Conservation (phyloP, 2,797 vertebrate genomes). For the Danionella dracula region DNA sequence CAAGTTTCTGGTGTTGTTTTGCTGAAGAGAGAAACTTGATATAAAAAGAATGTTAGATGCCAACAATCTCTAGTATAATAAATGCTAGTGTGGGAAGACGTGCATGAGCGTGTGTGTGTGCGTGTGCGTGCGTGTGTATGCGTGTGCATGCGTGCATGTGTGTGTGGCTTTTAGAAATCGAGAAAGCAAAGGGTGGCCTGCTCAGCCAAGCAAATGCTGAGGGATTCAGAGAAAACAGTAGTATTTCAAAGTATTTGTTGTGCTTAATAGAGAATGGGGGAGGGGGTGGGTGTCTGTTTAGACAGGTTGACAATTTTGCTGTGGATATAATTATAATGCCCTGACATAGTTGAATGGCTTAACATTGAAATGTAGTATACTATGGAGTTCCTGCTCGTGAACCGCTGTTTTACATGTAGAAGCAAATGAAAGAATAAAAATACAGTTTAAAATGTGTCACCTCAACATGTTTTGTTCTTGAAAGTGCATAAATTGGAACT, state of each 20-base stretch:
- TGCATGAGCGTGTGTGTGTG: conserved; percentile 33
- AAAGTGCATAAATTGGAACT: no score
- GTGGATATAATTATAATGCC: conserved; percentile 16
- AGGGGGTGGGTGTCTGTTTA: background rate
- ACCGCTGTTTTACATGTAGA: no score
- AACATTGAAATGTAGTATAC: conserved; percentile 58
- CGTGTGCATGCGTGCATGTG: conserved; percentile 8
- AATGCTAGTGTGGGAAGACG: no score
- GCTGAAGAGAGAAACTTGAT: conserved; percentile 42
- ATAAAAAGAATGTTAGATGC: no score
- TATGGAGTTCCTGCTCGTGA: no score
- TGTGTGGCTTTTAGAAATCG: background rate
- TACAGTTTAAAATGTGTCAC: no score
- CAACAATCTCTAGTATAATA: no score
- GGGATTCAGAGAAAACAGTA: no score
- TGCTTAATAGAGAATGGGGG: background rate
- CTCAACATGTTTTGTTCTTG: no score
- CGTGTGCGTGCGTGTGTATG: no score
- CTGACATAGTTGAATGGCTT: background rate
- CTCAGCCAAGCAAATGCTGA: conserved; percentile 25
- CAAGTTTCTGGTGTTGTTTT: conserved; percentile 49
- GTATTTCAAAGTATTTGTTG: no score
- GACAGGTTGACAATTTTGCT: background rate
- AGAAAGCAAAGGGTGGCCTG: background rate
- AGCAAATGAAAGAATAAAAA: no score